Base-by-base conservation (phyloP, 2,797 vertebrate species). In the Acrocephalus scirpaceus region DNA sequence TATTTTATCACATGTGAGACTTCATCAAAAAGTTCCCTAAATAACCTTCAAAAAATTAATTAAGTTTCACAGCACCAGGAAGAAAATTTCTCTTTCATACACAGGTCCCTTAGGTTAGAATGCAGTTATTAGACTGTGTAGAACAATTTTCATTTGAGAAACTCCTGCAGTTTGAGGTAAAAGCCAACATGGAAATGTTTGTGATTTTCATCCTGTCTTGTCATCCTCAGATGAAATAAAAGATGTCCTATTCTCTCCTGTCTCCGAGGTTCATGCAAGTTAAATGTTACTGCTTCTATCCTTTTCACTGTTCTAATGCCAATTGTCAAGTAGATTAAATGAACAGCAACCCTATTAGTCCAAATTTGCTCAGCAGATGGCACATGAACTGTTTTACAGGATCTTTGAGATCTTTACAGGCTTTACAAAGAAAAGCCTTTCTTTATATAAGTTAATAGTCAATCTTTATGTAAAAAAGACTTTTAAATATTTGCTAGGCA, bases 31-130 rank as follows among this genome's bases (percentile, higher is more conserved):
- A 79, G 47, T 45, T 70, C 32, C 13, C 54, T 79, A 74, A 91
- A 85, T 64, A 92, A 61, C 64, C 30, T 64, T 79, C 12, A 82
- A 82, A 86, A 94, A 79, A 85, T 79, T 90, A 94, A 95, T 80
- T 92, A 92, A 72, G 25, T 40, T 91, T 92, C 58, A 65, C 21
- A 79, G 78, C 34, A 86, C 19, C 48, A 76, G 53, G 16, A 79
- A 91, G 57, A 64, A 54, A 79, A 93, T 89, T 82, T 64, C n/a
- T 77, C 56, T 72, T 77, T 83, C 3, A 5, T 18, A 73, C 10
- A 14, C 16, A 42, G 27, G 62, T 75, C 83, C 65, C 51, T 40
- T 54, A 86, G 75, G 86, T 94, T 62, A 81, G 70, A 81, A 83
- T 15, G 34, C 38, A 84, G 47, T 83, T 89, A 89, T 40, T 34